Conservation (phyloP, 2,888 invertebrate genomes). For the Xylocampa areola region DNA sequence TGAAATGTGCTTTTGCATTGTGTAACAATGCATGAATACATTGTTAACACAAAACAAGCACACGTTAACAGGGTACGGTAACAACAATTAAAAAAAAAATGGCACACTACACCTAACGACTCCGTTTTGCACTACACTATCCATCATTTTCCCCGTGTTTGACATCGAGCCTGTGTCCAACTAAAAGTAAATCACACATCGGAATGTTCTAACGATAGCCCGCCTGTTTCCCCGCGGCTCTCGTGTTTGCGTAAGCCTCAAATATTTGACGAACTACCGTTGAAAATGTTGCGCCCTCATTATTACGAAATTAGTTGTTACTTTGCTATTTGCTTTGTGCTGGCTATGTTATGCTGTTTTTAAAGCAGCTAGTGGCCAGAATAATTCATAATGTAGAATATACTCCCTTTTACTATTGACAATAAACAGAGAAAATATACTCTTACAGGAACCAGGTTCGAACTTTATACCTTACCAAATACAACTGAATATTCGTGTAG, state of each 20-base stretch:
- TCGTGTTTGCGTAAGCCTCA: conserved; percentile 32
- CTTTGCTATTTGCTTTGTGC: neutral
- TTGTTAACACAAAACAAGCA: too few relatives aligned
- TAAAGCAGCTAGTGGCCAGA: neutral
- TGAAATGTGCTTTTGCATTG: too few relatives aligned
- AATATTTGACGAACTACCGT: conserved; percentile 45
- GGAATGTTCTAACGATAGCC: conserved; percentile 8
- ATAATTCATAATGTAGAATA: too few relatives aligned
- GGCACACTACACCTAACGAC: conserved; percentile 12
- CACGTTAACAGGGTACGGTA: too few relatives aligned
- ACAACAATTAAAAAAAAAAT: conserved; percentile 17
- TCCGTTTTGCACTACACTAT: conserved; percentile 16
- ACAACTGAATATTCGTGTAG: too few relatives aligned
- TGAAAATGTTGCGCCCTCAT: conserved; percentile 23
- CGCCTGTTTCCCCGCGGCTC: conserved; percentile 7
- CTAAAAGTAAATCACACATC: conserved; percentile 13
- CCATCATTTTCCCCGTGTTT: conserved; percentile 24
- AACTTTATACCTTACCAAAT: too few relatives aligned
- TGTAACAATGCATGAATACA: too few relatives aligned
- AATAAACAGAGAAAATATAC: too few relatives aligned
- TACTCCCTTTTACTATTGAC: too few relatives aligned
- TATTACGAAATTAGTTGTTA: conserved; percentile 40
- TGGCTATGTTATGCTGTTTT: conserved; percentile 8
- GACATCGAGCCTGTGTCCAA: conserved; percentile 12
- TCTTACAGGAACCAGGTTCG: too few relatives aligned